phyloP scores from a whole-genome alignment of 1,140 invertebrate species.

The Diorhabda elongata region DNA sequence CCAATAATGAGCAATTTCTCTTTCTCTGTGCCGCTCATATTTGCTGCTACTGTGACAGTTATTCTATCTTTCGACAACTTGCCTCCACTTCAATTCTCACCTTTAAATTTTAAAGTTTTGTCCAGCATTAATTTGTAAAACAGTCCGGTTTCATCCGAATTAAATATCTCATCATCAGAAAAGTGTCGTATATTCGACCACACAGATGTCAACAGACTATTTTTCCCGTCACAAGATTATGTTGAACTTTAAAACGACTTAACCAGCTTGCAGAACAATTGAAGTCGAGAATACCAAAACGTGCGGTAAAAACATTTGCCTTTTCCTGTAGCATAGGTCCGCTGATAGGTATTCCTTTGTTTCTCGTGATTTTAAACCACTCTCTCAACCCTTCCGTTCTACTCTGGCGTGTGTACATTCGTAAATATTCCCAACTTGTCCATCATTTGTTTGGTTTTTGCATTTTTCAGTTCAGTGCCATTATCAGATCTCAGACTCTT shows the following conservation, averaged over 20 bases:
- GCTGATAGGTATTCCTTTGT: constrained; percentile 21
- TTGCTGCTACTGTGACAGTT: constrained; percentile 30
- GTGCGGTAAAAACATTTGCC: constrained; percentile 16
- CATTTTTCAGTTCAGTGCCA: too few species aligned
- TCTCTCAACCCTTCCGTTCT: constrained; percentile 32
- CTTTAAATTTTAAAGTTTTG: too few species aligned
- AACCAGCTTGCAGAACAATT: constrained; percentile 24
- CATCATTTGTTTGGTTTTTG: too few species aligned
- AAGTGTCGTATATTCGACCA: constrained; percentile 14
- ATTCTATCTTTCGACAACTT: constrained; percentile 47
- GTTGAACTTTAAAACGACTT: constrained; percentile 28
- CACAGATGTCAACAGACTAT: constrained; percentile 20
- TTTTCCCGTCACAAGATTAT: constrained; percentile 24
- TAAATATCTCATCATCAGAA: constrained; percentile 38
- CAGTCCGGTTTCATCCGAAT: constrained; percentile 43
- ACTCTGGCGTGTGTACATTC: too few species aligned
- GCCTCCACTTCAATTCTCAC: constrained; percentile 39
- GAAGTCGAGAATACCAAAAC: constrained; percentile 20
- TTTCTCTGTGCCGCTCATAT: constrained; percentile 43
- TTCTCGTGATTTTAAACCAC: constrained; percentile 27
- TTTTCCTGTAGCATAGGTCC: constrained; percentile 26
- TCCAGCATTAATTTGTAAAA: too few species aligned
- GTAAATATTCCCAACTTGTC: too few species aligned
- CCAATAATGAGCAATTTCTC: constrained; percentile 38
- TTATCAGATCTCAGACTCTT: too few species aligned